A percentile compares a stretch with the other conserved stretches of the same genome.
These are phyloP conservation scores for Chrysolina americana DNA, from an alignment of 2,888 invertebrate genomes.

Conservation along the genomic window DNA sequence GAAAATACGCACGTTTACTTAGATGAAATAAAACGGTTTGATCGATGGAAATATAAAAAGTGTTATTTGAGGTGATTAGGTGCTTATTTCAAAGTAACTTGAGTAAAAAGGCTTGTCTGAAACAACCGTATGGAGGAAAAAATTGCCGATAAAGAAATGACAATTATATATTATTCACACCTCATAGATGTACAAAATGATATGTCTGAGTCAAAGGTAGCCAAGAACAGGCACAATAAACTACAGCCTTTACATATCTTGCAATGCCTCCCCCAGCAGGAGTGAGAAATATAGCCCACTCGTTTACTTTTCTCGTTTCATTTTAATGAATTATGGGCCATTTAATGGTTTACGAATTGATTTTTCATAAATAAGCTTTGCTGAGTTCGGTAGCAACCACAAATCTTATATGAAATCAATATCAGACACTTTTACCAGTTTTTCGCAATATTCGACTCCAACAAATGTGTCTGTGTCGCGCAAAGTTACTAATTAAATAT, in stretches of 20 bases:
- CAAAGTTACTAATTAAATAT: too few relatives aligned
- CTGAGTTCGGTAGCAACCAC: not conserved
- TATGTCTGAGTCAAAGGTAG: not conserved
- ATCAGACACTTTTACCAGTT: not conserved
- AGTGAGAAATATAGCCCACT: slow-evolving; percentile 9
- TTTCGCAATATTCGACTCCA: not conserved
- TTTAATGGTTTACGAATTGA: slow-evolving; percentile 15
- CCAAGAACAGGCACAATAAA: not conserved
- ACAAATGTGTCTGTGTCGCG: too few relatives aligned
- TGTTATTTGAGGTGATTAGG: too few relatives aligned
- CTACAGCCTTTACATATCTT: not conserved
- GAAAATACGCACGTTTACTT: too few relatives aligned
- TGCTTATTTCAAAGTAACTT: too few relatives aligned
- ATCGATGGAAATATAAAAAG: too few relatives aligned
- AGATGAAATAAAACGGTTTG: too few relatives aligned
- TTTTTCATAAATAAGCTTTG: not conserved
- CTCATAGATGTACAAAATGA: too few relatives aligned
- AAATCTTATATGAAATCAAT: not conserved
- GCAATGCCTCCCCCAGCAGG: not conserved
- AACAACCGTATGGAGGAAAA: too few relatives aligned
- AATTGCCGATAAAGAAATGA: too few relatives aligned
- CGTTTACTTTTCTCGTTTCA: slow-evolving; percentile 14
- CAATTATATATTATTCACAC: too few relatives aligned
- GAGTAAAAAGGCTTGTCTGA: too few relatives aligned
- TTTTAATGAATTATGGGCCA: slow-evolving; percentile 1